phyloP scores from a whole-genome alignment of 2,888 invertebrate species.

The Epinotia bilunana region DNA sequence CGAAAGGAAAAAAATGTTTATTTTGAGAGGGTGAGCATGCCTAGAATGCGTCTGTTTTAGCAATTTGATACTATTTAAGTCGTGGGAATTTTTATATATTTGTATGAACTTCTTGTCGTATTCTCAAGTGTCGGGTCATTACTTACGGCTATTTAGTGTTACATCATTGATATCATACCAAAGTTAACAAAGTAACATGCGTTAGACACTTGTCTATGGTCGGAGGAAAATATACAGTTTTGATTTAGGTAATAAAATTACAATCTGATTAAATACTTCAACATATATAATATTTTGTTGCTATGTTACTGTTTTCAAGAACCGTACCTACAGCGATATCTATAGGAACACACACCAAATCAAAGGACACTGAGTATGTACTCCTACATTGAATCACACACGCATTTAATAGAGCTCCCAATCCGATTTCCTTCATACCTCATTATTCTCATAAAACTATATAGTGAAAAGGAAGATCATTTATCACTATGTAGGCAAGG shows the following conservation, averaged over 20 bases:
- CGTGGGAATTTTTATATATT: constrained; percentile 66
- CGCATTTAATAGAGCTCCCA: constrained; percentile 21
- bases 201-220: background rate
- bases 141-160: too few species aligned
- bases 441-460: constrained; percentile 35
- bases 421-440: constrained; percentile 30
- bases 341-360: background rate
- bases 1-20: constrained; percentile 46
- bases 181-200: too few species aligned
- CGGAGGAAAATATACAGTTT: too few species aligned
- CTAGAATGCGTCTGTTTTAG: constrained; percentile 64
- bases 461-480: constrained; percentile 14
- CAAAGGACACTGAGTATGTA: background rate
- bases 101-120: constrained; percentile 5
- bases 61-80: constrained; percentile 78
- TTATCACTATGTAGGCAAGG: constrained; percentile 27
- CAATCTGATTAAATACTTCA: too few species aligned
- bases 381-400: constrained; percentile 2
- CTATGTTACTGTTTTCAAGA: too few species aligned
- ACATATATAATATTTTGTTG: background rate
- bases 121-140: too few species aligned
- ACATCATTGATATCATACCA: too few species aligned
- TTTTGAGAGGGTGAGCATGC: constrained; percentile 64
- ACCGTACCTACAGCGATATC: background rate
- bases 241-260: too few species aligned